Base-by-base conservation (phyloP, 2,797 vertebrate genomes). In the Mormyrops attenuatus region DNA sequence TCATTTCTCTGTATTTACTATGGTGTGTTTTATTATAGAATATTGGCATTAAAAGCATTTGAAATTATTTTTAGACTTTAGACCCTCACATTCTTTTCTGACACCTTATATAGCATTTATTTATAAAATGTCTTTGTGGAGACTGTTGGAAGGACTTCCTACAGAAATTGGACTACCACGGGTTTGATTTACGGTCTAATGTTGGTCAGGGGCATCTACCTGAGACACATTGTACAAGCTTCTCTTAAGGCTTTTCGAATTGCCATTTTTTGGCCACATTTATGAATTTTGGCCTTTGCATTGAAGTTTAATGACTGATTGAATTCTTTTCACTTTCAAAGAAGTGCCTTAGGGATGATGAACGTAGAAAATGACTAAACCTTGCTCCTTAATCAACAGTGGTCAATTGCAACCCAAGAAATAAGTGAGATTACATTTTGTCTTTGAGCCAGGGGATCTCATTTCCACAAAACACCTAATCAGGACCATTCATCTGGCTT, bases 391-490 rank as follows among this genome's bases (percentile, higher is more conserved):
- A 94, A 95, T 96, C 95, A 94, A 88, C 94, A 90, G 93, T 93
- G 94, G 93, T 95, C 94, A 92, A 93, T 94, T 93, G 92, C 92
- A 92, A 89, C 90, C 93, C 93, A 89, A 88, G 91, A 92, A 91
- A 93, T 91, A 91, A 95, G 94, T 92, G 94, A 94, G 95, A 94
- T 93, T 94, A 91, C 91, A 95, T 93, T 94, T 95, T 95, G 93
- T 95, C 94, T 96, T 93, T 93, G 91, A 94, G 94, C 92, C 91
- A 93, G 92, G 89, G 94, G 96, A 95, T 95, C 95, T 95, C 91
- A 95, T 95, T 96, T 95, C 92, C 94, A 93, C 95, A 95, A 95
- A 96, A 96, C 93, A 95, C 93, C 95, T 95, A 96, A 96, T 96
- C 96, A 96, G 95, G 92, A 92, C 95, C 93, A 96, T 96, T 96